A percentile compares a stretch with the other conserved stretches of the same genome.
These are phyloP conservation scores for Drosophila seclusa DNA, from an alignment of 2,888 invertebrate genomes.

Conservation along the genomic window DNA sequence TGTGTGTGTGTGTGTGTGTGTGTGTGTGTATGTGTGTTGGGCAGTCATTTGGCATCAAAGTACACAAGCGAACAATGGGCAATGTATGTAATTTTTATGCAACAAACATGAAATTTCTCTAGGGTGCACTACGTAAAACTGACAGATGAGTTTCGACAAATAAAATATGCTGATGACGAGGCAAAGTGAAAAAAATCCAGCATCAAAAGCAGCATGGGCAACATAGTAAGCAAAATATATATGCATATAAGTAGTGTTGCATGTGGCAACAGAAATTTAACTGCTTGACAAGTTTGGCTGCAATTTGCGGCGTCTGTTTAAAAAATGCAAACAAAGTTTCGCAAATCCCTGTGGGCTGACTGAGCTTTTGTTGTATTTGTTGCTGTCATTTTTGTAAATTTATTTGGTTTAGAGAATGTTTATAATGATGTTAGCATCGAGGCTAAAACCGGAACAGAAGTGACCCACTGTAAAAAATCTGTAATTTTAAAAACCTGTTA, in stretches of 20 bases:
- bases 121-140: constrained; percentile 77
- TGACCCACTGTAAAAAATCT: background rate
- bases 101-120: constrained; percentile 77
- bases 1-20: too few species aligned
- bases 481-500: background rate
- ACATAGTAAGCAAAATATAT: constrained; percentile 41
- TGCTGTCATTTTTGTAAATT: constrained; percentile 46
- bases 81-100: constrained; percentile 74
- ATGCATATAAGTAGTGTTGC: constrained; percentile 32
- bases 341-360: constrained; percentile 43
- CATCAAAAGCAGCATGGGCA: constrained; percentile 23
- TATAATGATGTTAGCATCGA: constrained; percentile 44
- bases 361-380: constrained; percentile 18
- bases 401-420: constrained; percentile 51
- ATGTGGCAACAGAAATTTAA: constrained; percentile 57
- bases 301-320: constrained; percentile 71
- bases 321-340: constrained; percentile 52
- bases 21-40: constrained; percentile 33
- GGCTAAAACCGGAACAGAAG: constrained; percentile 15
- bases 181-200: constrained; percentile 39
- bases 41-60: constrained; percentile 72
- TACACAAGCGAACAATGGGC: constrained; percentile 71
- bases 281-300: constrained; percentile 62
- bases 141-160: constrained; percentile 69
- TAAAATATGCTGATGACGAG: constrained; percentile 49